Evolutionary conservation across 2,888 invertebrate genomes (phyloP).

Genomic region (Gisinianus flammeolus): DNA sequence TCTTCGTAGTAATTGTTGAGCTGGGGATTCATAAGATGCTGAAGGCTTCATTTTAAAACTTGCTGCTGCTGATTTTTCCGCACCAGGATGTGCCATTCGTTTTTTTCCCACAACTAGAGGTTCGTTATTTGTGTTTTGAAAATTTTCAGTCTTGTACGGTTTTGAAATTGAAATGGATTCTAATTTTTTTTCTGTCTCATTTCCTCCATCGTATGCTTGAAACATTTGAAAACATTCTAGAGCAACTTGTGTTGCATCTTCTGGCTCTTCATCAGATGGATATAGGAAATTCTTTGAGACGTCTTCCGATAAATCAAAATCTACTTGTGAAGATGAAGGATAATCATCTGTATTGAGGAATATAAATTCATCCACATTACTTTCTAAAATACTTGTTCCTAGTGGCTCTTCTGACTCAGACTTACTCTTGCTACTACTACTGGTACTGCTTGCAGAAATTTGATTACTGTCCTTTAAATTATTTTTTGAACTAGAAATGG

Average conservation of each 20-base stretch:
- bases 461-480: too few relatives aligned
- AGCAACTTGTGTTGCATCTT: constrained; percentile 69
- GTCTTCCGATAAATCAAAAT: constrained; percentile 20
- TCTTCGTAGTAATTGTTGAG: constrained; percentile 16
- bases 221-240: constrained; percentile 86
- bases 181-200: constrained; percentile 6
- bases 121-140: background rate
- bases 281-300: constrained; percentile 59
- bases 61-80: constrained; percentile 59
- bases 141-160: background rate
- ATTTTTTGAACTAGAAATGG: background rate
- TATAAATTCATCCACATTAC: background rate
- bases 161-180: background rate
- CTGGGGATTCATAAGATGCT: constrained; percentile 1
- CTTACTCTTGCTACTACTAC: background rate
- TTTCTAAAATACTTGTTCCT: background rate
- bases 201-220: constrained; percentile 69
- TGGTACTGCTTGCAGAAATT: background rate
- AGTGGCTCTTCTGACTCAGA: background rate
- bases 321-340: background rate
- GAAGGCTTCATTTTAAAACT: background rate
- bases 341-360: background rate
- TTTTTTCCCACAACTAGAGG: constrained; percentile 65
- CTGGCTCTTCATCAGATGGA: constrained; percentile 65
- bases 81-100: constrained; percentile 74